Evolutionary conservation across 2,888 invertebrate genomes (phyloP).

Genomic region (Cylloceria caligata): DNA sequence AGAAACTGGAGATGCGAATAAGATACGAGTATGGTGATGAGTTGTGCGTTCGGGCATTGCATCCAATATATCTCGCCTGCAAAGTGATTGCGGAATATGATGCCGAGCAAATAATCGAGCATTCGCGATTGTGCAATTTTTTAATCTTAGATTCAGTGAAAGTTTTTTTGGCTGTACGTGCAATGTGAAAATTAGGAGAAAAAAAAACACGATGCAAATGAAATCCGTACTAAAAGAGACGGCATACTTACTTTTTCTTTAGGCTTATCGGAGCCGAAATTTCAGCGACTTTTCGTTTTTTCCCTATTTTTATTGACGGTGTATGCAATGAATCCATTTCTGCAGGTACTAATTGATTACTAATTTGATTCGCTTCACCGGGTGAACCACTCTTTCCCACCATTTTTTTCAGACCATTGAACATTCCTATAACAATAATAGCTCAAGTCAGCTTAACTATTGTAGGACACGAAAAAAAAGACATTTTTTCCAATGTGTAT

Average conservation of each 20-base stretch:
- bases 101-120: constrained; percentile 2
- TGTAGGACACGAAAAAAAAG: too few relatives aligned
- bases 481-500: too few relatives aligned
- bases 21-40: constrained; percentile 86
- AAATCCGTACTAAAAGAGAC: background rate
- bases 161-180: background rate
- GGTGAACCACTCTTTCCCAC: constrained; percentile 88
- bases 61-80: constrained; percentile 88
- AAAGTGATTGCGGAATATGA: constrained; percentile 73
- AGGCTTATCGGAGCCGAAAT: constrained; percentile 87
- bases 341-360: constrained; percentile 67
- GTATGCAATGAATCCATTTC: constrained; percentile 83
- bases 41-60: constrained; percentile 87
- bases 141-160: background rate
- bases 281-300: constrained; percentile 88
- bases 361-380: constrained; percentile 84
- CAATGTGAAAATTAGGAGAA: background rate
- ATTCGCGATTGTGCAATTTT: constrained; percentile 60
- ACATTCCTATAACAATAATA: constrained; percentile 87
- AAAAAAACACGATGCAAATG: constrained; percentile 14
- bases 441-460: too few relatives aligned
- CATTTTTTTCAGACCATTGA: constrained; percentile 92
- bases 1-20: constrained; percentile 84
- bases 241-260: constrained; percentile 88
- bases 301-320: constrained; percentile 87